Evolutionary conservation across 1,140 invertebrate species (phyloP), one percentile per base, ranked within the genome.

Genomic region (Microplitis demolitor): DNA sequence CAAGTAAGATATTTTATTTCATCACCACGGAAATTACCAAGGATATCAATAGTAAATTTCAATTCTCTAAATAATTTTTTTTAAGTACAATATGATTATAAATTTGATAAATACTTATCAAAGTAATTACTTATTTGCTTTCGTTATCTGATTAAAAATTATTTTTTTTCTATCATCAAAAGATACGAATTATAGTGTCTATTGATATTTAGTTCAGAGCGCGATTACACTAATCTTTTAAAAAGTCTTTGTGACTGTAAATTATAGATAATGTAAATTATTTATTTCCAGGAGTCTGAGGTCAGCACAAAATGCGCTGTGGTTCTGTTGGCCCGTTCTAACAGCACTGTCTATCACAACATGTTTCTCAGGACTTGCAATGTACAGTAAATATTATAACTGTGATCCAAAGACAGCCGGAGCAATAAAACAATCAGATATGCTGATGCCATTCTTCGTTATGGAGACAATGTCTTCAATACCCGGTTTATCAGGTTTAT

Each of bases 401-500:
- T 96, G 94, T 84, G 95, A 96, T 89, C 94, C 95, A 0, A 72
- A 92, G 6, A 80, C 78, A 71, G 86, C 83, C 62, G 84, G 85
- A 4, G 84, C 88, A 39, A 92, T 94, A 34, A 78, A 72, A 4
- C 87, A 80, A 4, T 71, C 80, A 0, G 90, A 91, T 83, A 90
- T 91, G 89, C 78, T 95, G 24, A 89, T 95, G 87, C 93, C 93
- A 5, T 85, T 93, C 9, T 97, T 93, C 84, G 93, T 96, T 0
- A 90, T 95, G 78, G 93, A 95, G 71, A 91, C 89, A 0, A 88
- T 96, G 84, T 87, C 89, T 0, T 71, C 90, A 34, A 83, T 91
- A 16, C 91, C 91, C 8, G 95, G 95, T 5, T 76, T 96, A n/a
- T 88, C 93, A 1, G 95, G 95, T 4, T 84, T 97, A 9, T 96